Conservation (phyloP, 2,797 vertebrate genomes). For the Simalia tracyae region DNA sequence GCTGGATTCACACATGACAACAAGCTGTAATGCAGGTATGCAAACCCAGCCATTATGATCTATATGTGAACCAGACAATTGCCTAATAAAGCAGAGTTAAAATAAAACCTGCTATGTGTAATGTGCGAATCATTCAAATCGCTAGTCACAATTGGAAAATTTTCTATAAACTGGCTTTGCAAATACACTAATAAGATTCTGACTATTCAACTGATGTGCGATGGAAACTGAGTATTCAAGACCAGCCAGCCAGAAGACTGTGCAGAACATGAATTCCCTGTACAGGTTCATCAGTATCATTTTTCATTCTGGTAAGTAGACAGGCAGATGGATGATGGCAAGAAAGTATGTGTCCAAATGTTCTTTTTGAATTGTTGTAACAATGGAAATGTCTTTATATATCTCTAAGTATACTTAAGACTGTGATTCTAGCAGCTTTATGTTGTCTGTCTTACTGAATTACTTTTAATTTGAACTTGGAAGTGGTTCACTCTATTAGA, state of each 20-base stretch:
- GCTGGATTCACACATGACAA: not conserved
- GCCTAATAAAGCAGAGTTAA: not conserved
- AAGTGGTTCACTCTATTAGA: slow-evolving; percentile 60
- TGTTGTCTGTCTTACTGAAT: slow-evolving; percentile 63
- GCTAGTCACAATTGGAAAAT: not conserved
- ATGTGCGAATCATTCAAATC: not conserved
- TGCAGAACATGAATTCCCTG: not conserved
- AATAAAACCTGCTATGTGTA: not conserved
- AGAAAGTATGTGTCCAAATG: not conserved
- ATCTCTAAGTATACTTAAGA: accelerated
- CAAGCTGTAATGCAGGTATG: not conserved
- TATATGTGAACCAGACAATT: not conserved
- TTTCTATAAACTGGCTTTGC: not conserved
- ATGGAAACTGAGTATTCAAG: not conserved
- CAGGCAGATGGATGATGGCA: not conserved
- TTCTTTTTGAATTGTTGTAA: slow-evolving; percentile 33
- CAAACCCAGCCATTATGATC: not conserved
- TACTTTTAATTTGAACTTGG: slow-evolving; percentile 71
- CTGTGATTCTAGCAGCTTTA: slow-evolving; percentile 57
- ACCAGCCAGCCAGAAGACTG: not conserved
- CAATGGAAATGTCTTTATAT: slow-evolving; percentile 1
- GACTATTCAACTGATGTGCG: not conserved
- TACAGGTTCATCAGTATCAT: not conserved
- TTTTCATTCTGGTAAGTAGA: not conserved
- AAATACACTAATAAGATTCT: not conserved